Evolutionary conservation across 2,797 vertebrate genomes (phyloP).

Genomic region (Myotis daubentonii): DNA sequence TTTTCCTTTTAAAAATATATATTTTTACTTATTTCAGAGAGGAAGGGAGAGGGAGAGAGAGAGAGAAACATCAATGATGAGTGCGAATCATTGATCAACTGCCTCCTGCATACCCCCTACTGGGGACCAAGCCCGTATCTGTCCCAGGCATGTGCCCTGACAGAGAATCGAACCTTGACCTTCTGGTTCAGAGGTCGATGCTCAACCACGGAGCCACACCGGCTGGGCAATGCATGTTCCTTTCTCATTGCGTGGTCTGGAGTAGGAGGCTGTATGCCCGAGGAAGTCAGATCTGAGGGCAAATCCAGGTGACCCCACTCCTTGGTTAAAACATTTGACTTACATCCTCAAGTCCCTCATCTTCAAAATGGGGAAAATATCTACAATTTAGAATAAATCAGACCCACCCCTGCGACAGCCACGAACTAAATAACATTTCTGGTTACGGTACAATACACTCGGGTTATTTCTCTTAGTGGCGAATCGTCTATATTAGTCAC

Average conservation of each 20-base stretch:
- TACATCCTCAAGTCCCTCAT: not conserved
- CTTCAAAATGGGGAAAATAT: not conserved
- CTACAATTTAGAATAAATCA: not conserved
- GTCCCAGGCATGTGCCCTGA: too few species aligned
- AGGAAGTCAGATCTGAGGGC: not conserved
- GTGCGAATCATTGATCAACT: too few species aligned
- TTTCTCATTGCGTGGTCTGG: not conserved
- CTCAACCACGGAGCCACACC: too few species aligned
- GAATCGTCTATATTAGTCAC: not conserved
- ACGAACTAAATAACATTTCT: not conserved
- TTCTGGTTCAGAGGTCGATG: too few species aligned
- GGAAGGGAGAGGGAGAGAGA: too few species aligned
- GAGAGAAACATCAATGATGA: too few species aligned
- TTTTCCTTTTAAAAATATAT: too few species aligned
- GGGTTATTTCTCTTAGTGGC: not conserved
- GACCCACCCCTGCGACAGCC: not conserved
- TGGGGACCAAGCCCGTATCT: too few species aligned
- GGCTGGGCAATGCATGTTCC: too few species aligned
- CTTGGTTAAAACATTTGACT: not conserved
- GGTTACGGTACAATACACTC: not conserved
- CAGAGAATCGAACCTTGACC: too few species aligned
- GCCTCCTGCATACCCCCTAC: too few species aligned
- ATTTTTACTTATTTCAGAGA: too few species aligned
- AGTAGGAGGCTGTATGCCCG: not conserved
- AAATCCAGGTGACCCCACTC: not conserved